Percentiles rank a stretch among this genome's conserved stretches.
These are phyloP conservation scores for Drosophila dunni DNA, from an alignment of 1,140 invertebrate genomes.

Conservation along the genomic window DNA sequence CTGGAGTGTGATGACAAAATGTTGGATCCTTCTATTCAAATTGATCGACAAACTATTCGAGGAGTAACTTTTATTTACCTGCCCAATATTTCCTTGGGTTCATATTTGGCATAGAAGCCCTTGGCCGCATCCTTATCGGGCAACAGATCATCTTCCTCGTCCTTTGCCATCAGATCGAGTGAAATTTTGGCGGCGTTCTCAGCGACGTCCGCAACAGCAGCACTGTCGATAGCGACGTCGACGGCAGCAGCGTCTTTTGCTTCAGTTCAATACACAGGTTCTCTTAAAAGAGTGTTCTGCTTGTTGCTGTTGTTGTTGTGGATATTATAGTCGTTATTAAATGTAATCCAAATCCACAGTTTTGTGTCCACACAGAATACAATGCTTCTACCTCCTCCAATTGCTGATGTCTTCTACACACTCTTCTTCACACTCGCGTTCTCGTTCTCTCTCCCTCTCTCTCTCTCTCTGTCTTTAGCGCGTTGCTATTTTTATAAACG, in stretches of 20 bases:
- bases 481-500: slow-evolving; percentile 70
- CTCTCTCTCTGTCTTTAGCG: slow-evolving; percentile 32
- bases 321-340: slow-evolving; percentile 5
- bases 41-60: background rate
- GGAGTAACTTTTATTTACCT: slow-evolving; percentile 87
- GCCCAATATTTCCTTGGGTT: slow-evolving; percentile 98
- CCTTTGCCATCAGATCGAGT: slow-evolving; percentile 87
- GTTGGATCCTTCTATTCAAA: too few relatives aligned
- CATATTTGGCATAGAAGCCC: slow-evolving; percentile 99
- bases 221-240: background rate
- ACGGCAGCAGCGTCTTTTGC: slow-evolving; percentile 3
- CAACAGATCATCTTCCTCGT: slow-evolving; percentile 92
- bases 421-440: background rate
- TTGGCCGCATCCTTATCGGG: slow-evolving; percentile 95
- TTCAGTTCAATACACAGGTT: background rate
- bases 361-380: slow-evolving; percentile 23
- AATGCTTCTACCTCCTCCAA: background rate
- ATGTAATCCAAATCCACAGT: slow-evolving; percentile 31
- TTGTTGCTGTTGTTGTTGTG: slow-evolving; percentile 5
- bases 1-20: too few relatives aligned
- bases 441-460: background rate
- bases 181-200: slow-evolving; percentile 77
- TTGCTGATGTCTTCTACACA: background rate
- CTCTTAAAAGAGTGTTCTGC: background rate
- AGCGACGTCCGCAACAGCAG: slow-evolving; percentile 24